These are phyloP conservation scores for Sebastes diaconus DNA, from an alignment of 2,797 vertebrate species.

Conservation along the genomic window DNA sequence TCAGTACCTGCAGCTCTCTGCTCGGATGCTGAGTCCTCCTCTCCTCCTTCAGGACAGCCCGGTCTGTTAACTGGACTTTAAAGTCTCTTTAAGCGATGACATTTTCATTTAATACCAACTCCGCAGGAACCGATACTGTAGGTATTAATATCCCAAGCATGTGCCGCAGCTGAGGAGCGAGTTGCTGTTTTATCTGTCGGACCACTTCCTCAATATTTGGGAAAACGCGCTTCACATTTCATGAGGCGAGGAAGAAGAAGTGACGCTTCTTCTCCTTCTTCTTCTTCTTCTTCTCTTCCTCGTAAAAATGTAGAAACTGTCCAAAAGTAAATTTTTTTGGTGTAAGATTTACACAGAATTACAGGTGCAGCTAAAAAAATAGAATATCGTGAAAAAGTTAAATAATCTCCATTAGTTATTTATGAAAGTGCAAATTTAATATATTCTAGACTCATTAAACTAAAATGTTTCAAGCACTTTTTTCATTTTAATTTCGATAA, in stretches of 20 bases:
- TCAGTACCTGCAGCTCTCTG: constrained; percentile 43
- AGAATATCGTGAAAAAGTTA: too few relatives aligned
- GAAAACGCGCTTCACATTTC: constrained; percentile 2
- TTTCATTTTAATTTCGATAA: too few relatives aligned
- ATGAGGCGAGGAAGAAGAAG: neutral
- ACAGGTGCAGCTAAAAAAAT: too few relatives aligned
- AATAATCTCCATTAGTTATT: too few relatives aligned
- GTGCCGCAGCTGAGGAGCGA: neutral
- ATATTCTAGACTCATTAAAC: too few relatives aligned
- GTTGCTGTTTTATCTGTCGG: neutral
- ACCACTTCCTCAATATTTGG: constrained; percentile 49
- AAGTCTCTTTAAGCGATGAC: neutral
- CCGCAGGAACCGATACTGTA: neutral
- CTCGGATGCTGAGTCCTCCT: neutral
- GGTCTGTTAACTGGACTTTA: neutral
- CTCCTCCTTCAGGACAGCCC: neutral
- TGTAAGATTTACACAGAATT: too few relatives aligned
- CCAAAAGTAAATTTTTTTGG: too few relatives aligned
- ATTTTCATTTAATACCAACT: too few relatives aligned
- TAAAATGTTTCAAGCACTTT: too few relatives aligned
- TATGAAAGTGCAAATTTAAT: too few relatives aligned
- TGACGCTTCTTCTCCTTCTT: constrained; percentile 13
- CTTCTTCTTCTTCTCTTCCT: neutral
- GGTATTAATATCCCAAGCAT: fast-evolving
- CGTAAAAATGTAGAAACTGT: neutral